phyloP scores from a whole-genome alignment of 1,140 invertebrate genomes.

The Orius insidiosus region DNA sequence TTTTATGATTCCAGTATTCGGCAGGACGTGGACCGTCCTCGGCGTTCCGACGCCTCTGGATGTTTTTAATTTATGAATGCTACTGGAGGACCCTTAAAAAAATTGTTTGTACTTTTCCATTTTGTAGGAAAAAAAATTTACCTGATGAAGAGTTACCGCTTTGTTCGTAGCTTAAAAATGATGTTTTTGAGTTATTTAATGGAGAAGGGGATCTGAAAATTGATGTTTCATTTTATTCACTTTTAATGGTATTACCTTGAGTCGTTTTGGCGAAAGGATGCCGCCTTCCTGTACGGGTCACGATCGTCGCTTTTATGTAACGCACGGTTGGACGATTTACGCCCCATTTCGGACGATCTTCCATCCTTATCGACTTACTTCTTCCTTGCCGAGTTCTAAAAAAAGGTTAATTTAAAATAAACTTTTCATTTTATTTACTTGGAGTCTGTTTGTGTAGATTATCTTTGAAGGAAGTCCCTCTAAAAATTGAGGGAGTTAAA shows the following conservation, averaged over 20 bases:
- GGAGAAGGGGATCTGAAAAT: constrained; percentile 17
- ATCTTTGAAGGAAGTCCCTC: constrained; percentile 24
- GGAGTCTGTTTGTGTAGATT: constrained; percentile 47
- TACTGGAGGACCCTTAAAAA: too few species aligned
- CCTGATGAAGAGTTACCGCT: too few species aligned
- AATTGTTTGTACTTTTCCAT: too few species aligned
- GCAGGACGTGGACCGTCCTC: too few species aligned
- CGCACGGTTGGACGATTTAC: constrained; percentile 47
- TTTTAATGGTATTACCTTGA: constrained; percentile 6
- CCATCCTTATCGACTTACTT: constrained; percentile 28
- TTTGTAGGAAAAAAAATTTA: too few species aligned
- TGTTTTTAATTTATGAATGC: too few species aligned
- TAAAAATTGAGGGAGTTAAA: constrained; percentile 19
- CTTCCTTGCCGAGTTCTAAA: constrained; percentile 19
- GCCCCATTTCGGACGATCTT: constrained; percentile 46
- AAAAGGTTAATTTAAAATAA: not conserved
- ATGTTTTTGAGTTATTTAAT: constrained; percentile 10
- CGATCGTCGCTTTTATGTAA: constrained; percentile 59
- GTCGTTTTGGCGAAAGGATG: constrained; percentile 5
- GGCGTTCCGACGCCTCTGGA: too few species aligned
- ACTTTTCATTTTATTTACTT: constrained; percentile 8
- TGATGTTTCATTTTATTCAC: not conserved
- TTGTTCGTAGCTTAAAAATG: too few species aligned
- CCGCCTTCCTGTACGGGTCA: constrained; percentile 35
- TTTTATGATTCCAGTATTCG: too few species aligned